Percentiles rank a stretch among this genome's conserved stretches.
Conservation (phyloP, 1,140 invertebrate species). For the Drosophila nannoptera region DNA sequence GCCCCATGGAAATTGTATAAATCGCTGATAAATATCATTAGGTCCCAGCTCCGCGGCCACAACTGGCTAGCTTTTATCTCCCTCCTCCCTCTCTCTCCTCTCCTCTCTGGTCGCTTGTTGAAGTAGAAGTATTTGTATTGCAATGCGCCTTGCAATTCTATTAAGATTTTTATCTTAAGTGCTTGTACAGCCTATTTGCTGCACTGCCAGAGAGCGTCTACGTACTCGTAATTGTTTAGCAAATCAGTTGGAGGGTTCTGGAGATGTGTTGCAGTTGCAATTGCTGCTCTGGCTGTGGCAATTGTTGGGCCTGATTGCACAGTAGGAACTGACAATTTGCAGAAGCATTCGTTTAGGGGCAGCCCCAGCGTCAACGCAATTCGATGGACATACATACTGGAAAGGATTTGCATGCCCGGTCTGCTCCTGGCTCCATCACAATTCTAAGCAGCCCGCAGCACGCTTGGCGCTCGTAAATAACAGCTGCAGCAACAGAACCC, state of each 20-base stretch:
- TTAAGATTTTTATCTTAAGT: constrained; percentile 75
- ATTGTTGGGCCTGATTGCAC: constrained; percentile 57
- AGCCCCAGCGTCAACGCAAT: constrained; percentile 32
- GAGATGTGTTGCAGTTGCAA: constrained; percentile 27
- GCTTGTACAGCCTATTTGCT: constrained; percentile 69
- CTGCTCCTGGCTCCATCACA: constrained; percentile 37
- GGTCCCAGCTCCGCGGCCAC: constrained; percentile 32
- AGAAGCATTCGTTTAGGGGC: constrained; percentile 36
- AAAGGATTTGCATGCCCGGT: constrained; percentile 3
- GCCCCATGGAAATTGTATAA: constrained; percentile 77
- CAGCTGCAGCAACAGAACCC: constrained; percentile 2
- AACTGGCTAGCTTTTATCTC: constrained; percentile 3
- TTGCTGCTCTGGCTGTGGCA: constrained; percentile 31
- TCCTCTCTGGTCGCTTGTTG: constrained; percentile 19
- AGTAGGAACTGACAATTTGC: constrained; percentile 74
- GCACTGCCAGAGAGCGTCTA: constrained; percentile 43
- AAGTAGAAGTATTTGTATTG: constrained; percentile 53
- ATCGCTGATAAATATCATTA: constrained; percentile 77
- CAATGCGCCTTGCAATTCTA: constrained; percentile 73
- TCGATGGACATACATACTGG: constrained; percentile 3
- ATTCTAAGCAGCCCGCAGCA: constrained; percentile 56
- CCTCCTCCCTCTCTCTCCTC: constrained; percentile 5
- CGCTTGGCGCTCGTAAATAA: constrained; percentile 65
- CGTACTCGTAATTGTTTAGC: constrained; percentile 70
- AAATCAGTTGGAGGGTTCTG: constrained; percentile 59